Base-by-base conservation (phyloP, 2,113 vertebrate genomes). In the Cnemophilus loriae region DNA sequence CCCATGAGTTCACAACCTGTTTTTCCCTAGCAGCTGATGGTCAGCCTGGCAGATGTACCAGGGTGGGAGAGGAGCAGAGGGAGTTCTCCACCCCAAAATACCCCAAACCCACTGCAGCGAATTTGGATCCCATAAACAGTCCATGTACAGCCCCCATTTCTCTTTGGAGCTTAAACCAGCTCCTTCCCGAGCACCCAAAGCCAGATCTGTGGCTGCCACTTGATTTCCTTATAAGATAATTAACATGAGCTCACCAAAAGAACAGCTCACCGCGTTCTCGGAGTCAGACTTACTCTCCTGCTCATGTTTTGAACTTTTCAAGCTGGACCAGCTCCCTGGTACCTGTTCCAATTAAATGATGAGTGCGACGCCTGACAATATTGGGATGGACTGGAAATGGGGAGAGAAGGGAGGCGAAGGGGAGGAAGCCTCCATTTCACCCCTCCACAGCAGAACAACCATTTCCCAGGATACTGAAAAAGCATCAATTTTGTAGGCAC, bases 1-100 rank as follows among this genome's bases (percentile, higher is more conserved):
- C 30, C 76, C 26, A 1, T 0, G n/a, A 15, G 28, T 11, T 27
- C 53, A 7, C 1, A 1, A 1, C 5, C 9, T 5, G 20, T 0
- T 59, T 69, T 39, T 16, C 17, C 49, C 22, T 3, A 4, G 12
- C 76, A 19, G 21, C 18, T 42, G 19, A 5, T 3, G 42, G 17
- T 8, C 76, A 59, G 42, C 9, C 47, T 12, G 16, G 19, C 33
- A 33, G 64, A 39, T n/a, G 35, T 2, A 4, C 3, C 64, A 23
- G 69, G 17, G 0, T 23, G 69, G 53, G 18, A 65, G 26, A 37
- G 49, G 30, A 41, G 71, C 26, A 16, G 1, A 2, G 24, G 73
- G 57, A 32, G 6, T 1, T 64, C 63, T 27, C 19, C 37, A 28
- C 37, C 63, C 53, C 4, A 7, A 50, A 42, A 2, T 2, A 1